Evolutionary conservation across 2,113 vertebrate genomes (phyloP).

Genomic region (Nycticorax nycticorax): DNA sequence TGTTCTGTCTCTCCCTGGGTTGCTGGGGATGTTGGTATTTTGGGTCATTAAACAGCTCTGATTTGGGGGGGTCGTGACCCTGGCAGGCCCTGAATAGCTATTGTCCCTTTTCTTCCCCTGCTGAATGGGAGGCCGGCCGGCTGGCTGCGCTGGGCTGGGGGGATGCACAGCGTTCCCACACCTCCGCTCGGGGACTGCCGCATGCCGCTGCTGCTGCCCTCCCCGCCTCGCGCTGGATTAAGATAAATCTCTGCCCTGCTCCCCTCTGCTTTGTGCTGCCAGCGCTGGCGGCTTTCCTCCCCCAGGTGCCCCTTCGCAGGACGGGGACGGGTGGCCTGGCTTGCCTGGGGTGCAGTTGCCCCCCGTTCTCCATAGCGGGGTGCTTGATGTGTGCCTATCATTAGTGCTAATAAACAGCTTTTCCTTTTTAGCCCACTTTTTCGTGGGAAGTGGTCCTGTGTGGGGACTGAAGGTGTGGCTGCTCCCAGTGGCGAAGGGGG

Average conservation of each 20-base stretch:
- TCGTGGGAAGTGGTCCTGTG: background rate
- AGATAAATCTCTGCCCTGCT: background rate
- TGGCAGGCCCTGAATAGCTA: slow-evolving; percentile 76
- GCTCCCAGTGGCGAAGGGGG: background rate
- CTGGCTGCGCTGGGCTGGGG: background rate
- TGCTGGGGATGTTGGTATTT: slow-evolving; percentile 79
- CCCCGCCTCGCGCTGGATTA: background rate
- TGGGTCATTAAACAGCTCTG: slow-evolving; percentile 77
- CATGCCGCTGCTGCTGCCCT: background rate
- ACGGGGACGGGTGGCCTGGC: background rate
- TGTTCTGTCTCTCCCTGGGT: slow-evolving; percentile 68
- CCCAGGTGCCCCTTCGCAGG: background rate
- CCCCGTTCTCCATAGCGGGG: background rate
- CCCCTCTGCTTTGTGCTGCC: background rate
- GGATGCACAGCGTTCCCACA: slow-evolving; percentile 67
- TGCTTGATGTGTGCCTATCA: background rate
- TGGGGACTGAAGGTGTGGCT: background rate
- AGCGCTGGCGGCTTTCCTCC: background rate
- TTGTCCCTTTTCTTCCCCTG: slow-evolving; percentile 78
- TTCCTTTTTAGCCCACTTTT: background rate
- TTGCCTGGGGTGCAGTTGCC: background rate
- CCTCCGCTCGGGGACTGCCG: slow-evolving; percentile 29
- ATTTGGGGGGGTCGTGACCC: slow-evolving; percentile 75
- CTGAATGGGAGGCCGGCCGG: slow-evolving; percentile 77
- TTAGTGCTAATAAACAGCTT: background rate